phyloP scores from a whole-genome alignment of 2,113 vertebrate species.

The Pteruthius melanotis region DNA sequence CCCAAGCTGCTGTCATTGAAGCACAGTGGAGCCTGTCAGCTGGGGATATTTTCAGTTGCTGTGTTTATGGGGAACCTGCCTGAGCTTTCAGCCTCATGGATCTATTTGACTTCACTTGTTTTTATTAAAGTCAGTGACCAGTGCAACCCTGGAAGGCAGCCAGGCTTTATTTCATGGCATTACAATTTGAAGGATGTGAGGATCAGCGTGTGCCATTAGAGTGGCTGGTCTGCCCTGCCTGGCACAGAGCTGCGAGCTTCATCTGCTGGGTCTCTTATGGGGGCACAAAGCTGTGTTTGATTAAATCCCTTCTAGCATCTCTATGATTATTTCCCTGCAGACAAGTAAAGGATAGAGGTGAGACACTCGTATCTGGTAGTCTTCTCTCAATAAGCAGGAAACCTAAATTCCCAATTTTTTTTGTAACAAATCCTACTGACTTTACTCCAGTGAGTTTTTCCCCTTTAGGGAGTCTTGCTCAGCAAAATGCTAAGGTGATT shows the following conservation, averaged over 20 bases:
- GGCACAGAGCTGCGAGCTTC: neutral
- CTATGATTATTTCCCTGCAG: neutral
- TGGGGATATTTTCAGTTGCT: neutral
- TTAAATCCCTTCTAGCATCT: neutral
- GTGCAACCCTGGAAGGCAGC: neutral
- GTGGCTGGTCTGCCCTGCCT: neutral
- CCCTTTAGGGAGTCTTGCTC: neutral
- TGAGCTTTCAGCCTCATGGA: neutral
- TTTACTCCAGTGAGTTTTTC: neutral
- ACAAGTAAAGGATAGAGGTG: neutral
- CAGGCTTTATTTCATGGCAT: neutral
- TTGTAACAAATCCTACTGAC: neutral
- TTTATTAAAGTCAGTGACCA: slow-evolving; percentile 8
- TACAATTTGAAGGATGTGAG: neutral
- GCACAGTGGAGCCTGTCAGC: neutral
- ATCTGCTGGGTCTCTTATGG: neutral
- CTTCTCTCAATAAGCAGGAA: neutral
- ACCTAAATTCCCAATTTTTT: neutral
- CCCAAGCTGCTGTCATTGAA: neutral
- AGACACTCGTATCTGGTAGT: neutral
- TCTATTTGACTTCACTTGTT: neutral
- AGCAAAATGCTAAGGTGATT: neutral
- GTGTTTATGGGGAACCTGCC: neutral
- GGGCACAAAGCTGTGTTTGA: neutral
- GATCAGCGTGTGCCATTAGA: neutral